Percentiles rank a stretch among this genome's conserved stretches.
phyloP scores from a whole-genome alignment of 1,140 invertebrate species.

The Parasteatoda tepidariorum region DNA sequence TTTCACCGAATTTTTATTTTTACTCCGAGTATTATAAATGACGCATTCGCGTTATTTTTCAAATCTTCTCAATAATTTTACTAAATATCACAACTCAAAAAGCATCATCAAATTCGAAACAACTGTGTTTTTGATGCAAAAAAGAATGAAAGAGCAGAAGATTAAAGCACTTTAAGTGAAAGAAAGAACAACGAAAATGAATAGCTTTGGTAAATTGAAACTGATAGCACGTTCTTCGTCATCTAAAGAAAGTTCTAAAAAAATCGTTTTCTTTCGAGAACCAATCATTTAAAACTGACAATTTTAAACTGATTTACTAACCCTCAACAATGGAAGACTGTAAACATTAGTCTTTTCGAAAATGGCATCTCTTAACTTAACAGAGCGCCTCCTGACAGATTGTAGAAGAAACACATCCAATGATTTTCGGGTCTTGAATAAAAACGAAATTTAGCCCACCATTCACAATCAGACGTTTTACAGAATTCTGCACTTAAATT shows the following conservation, averaged over 20 bases:
- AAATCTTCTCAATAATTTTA: too few relatives aligned
- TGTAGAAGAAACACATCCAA: constrained; percentile 17
- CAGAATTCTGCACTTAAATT: constrained; percentile 56
- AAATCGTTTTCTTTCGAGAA: not conserved
- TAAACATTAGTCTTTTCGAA: constrained; percentile 23
- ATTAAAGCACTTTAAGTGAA: too few relatives aligned
- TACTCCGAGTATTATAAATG: too few relatives aligned
- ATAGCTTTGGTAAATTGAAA: constrained; percentile 26
- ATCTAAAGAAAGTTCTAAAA: not conserved
- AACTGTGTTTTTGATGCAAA: too few relatives aligned
- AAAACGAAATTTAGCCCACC: constrained; percentile 7
- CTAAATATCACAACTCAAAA: too few relatives aligned
- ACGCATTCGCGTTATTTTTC: too few relatives aligned
- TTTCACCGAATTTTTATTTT: too few relatives aligned
- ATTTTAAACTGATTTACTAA: constrained; percentile 50
- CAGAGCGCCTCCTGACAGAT: constrained; percentile 27
- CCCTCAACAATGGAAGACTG: constrained; percentile 15
- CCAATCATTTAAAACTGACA: constrained; percentile 40
- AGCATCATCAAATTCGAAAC: too few relatives aligned
- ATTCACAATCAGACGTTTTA: constrained; percentile 37
- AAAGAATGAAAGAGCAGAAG: too few relatives aligned
- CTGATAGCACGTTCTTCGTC: constrained; percentile 12
- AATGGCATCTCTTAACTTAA: constrained; percentile 24
- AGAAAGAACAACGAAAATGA: not conserved
- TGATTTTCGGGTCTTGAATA: not conserved